Conservation (phyloP, 2,888 invertebrate species). For the Salpingus planirostris region DNA sequence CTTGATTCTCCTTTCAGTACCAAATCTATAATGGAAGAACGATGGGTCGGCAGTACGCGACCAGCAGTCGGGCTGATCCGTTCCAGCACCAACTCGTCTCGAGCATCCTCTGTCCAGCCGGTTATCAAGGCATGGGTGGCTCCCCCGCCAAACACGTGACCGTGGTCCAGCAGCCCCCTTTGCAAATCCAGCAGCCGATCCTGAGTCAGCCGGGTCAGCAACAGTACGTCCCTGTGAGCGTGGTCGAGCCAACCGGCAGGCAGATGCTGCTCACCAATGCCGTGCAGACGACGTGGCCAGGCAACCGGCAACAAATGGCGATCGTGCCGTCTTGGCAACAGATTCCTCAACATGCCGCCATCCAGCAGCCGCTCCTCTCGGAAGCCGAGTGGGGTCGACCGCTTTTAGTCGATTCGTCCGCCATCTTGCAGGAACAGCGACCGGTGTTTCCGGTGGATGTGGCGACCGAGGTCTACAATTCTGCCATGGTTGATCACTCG, state of each 20-base stretch:
- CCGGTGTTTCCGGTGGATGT: slow-evolving; percentile 53
- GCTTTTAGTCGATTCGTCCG: slow-evolving; percentile 66
- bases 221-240: slow-evolving; percentile 89
- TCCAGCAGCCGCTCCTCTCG: slow-evolving; percentile 52
- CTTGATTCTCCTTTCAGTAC: slow-evolving; percentile 48
- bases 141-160: slow-evolving; percentile 65
- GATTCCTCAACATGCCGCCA: slow-evolving; percentile 52
- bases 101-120: slow-evolving; percentile 86
- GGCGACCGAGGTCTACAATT: slow-evolving; percentile 49
- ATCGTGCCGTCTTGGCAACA: slow-evolving; percentile 81
- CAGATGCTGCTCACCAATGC: slow-evolving; percentile 70
- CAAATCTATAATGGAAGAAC: slow-evolving; percentile 68
- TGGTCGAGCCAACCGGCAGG: slow-evolving; percentile 77
- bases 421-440: slow-evolving; percentile 59
- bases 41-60: slow-evolving; percentile 59
- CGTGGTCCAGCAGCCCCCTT: slow-evolving; percentile 55
- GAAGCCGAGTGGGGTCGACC: slow-evolving; percentile 65
- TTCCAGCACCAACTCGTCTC: slow-evolving; percentile 89
- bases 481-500: slow-evolving; percentile 47
- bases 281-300: slow-evolving; percentile 62
- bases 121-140: slow-evolving; percentile 65
- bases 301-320: slow-evolving; percentile 63
- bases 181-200: slow-evolving; percentile 72
- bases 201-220: slow-evolving; percentile 76
- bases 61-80: slow-evolving; percentile 58